phyloP scores from a whole-genome alignment of 1,140 invertebrate species.

The Parasteatoda tepidariorum region DNA sequence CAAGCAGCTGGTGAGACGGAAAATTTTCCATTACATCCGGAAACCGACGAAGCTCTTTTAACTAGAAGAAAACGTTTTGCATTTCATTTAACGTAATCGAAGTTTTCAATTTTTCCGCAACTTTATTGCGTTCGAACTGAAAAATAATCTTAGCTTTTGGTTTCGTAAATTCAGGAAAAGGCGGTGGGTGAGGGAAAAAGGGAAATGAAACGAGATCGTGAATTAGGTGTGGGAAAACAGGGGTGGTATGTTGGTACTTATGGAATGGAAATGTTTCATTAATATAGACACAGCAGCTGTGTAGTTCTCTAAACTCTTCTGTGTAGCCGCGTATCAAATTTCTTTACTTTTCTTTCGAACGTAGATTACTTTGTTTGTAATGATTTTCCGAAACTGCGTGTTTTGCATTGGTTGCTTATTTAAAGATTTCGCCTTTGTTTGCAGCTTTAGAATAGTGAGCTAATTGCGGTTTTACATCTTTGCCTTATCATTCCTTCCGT shows the following conservation, averaged over 20 bases:
- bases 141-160: conserved; percentile 13
- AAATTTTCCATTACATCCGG: conserved; percentile 51
- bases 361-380: not conserved
- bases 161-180: not conserved
- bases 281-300: conserved; percentile 38
- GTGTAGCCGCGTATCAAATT: not conserved
- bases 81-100: conserved; percentile 59
- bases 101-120: conserved; percentile 55
- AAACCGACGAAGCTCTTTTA: conserved; percentile 26
- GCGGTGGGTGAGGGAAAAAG: not conserved
- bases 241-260: not conserved
- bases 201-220: not conserved
- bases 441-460: not conserved
- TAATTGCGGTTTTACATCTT: not conserved
- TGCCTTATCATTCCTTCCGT: too few species aligned
- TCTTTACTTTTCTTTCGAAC: not conserved
- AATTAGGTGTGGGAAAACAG: not conserved
- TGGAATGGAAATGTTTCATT: conserved; percentile 50
- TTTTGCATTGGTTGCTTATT: not conserved
- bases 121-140: conserved; percentile 13
- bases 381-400: not conserved
- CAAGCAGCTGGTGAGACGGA: not conserved
- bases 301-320: not conserved
- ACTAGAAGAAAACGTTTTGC: conserved; percentile 57
- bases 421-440: not conserved